Conservation (phyloP, 2,888 invertebrate genomes). For the Eurytoma californica region DNA sequence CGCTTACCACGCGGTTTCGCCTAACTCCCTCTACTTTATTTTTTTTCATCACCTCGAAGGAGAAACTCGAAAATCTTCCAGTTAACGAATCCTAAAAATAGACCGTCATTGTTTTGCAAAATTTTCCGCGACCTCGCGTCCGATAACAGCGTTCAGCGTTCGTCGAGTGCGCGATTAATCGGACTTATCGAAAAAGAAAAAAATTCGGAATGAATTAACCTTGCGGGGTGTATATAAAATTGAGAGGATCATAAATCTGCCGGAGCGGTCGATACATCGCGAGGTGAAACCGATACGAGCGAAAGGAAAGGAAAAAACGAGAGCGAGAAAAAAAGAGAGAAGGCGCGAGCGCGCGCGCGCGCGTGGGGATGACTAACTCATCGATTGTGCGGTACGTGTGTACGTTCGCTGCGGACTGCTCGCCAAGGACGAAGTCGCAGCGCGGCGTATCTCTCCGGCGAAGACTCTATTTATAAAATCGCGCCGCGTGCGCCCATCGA, state of each 20-base stretch:
- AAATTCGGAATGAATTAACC: constrained; percentile 4
- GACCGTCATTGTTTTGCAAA: no score
- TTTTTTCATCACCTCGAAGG: not conserved
- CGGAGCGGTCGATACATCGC: not conserved
- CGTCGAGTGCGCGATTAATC: no score
- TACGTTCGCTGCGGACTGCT: not conserved
- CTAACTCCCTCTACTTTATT: not conserved
- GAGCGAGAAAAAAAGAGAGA: no score
- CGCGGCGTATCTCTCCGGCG: constrained; percentile 6
- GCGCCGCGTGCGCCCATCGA: constrained; percentile 14
- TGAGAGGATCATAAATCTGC: not conserved
- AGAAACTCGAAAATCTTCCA: no score
- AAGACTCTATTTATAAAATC: constrained; percentile 45
- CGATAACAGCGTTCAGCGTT: no score
- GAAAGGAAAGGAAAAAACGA: no score
- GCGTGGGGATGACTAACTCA: constrained; percentile 8
- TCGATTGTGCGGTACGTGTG: constrained; percentile 9
- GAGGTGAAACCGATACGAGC: no score
- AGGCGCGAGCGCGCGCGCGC: not conserved
- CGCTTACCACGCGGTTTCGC: not conserved
- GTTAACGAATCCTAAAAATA: no score
- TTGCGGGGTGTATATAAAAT: not conserved
- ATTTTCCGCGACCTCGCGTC: no score
- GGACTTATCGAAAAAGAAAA: not conserved
- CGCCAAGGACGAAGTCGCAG: not conserved